A percentile compares a stretch with the other conserved stretches of the same genome.
Evolutionary conservation across 2,888 invertebrate genomes (phyloP).

Genomic region (Thumatha senex): DNA sequence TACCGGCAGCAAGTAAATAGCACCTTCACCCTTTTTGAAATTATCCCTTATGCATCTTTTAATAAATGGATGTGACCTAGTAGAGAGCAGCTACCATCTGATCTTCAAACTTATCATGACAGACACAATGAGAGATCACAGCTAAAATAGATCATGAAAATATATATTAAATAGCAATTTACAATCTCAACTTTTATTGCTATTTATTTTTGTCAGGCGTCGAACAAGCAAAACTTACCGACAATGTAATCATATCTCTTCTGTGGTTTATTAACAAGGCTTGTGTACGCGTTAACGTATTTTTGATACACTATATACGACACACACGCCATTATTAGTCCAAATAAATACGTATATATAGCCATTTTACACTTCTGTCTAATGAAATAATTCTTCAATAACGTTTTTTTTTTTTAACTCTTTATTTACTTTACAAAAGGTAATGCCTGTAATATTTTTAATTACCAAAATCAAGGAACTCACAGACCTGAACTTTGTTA

Average conservation of each 20-base stretch:
- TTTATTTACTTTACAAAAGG: background rate
- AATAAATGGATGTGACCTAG: no score
- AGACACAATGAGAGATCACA: no score
- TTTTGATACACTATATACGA: constrained; percentile 69
- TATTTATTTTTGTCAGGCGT: constrained; percentile 3
- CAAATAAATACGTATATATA: constrained; percentile 56
- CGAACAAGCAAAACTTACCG: constrained; percentile 51
- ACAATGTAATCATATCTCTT: constrained; percentile 75
- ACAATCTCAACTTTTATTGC: background rate
- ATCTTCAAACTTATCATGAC: no score
- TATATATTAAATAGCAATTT: no score
- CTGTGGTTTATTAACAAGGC: constrained; percentile 59
- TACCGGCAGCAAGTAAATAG: no score
- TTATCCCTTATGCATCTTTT: no score
- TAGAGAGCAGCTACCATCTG: no score
- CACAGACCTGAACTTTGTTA: background rate
- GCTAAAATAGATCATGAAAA: no score
- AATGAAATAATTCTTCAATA: background rate
- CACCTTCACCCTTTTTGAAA: no score
- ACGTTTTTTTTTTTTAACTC: no score
- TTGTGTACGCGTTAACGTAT: constrained; percentile 57
- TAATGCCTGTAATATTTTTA: background rate
- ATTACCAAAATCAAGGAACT: background rate
- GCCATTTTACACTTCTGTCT: constrained; percentile 44
- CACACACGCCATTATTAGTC: constrained; percentile 51